Evolutionary conservation across 2,888 invertebrate genomes (phyloP).

Genomic region (Oscheius sp.): DNA sequence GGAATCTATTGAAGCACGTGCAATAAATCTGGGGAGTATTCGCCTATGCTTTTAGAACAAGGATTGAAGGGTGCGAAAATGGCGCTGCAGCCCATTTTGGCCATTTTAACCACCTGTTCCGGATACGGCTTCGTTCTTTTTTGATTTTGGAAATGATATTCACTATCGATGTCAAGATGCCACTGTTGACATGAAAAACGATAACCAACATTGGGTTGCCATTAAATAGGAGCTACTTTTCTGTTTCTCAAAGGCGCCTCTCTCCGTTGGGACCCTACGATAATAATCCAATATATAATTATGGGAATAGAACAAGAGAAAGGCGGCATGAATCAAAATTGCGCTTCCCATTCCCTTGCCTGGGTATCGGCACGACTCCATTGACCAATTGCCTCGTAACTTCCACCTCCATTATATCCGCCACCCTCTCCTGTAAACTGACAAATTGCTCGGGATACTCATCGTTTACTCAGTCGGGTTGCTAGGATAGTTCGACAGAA

Average conservation of each 20-base stretch:
- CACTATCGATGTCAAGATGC: neutral
- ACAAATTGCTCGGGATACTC: no score
- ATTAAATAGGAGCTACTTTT: neutral
- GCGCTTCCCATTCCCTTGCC: no score
- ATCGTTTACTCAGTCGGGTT: no score
- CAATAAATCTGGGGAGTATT: neutral
- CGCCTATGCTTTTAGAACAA: neutral
- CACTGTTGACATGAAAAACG: neutral
- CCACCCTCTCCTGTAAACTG: no score
- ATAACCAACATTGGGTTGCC: neutral
- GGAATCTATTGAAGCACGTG: neutral
- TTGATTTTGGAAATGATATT: neutral
- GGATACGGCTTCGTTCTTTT: neutral
- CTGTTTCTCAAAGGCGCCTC: neutral
- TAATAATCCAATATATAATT: no score
- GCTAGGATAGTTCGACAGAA: no score
- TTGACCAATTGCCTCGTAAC: no score
- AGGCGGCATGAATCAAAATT: no score
- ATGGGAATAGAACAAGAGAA: no score
- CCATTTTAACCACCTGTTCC: slow-evolving; percentile 1
- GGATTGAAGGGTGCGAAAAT: neutral
- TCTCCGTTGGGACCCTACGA: no score
- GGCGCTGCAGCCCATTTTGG: neutral
- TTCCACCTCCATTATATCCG: no score
- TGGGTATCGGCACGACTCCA: no score